Evolutionary conservation across 2,113 vertebrate species (phyloP), one percentile per base, ranked within the genome.

Genomic region (Synchiropus splendidus): DNA sequence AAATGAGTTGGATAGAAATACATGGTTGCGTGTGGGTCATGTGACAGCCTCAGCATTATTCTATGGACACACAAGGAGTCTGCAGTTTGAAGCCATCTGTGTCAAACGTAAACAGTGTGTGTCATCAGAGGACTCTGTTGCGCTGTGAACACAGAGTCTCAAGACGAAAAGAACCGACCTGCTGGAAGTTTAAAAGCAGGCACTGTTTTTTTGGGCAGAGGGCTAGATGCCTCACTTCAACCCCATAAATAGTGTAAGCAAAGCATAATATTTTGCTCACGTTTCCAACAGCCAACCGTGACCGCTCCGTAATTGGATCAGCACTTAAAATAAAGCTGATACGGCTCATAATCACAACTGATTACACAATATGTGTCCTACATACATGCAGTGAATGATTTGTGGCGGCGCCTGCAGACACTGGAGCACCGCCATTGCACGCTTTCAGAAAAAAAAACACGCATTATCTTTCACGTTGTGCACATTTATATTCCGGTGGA

Each of bases 381-480:
- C 59, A 33, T 12, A 13, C 21, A 27, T 27, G 21, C 5, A 27
- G 42, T 42, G 34, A 48, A 18, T 16, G 39, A 44, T 40, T 16
- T 6, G 10, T n/a, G 27, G 18, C 21, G 21, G 21, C 21, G 21
- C 21, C 21, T 27, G 21, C 21, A 42, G 44, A 43, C 18, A 21
- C 6, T 39, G 35, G 12, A 16, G 34, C 38, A 35, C 27, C 17
- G n/a, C 21, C 21, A 27, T 27, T 27, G 21, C 21, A 27, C 21
- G 21, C 21, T 27, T 27, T 4, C 8, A 27, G 21, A 27, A 27
- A 27, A 27, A 27, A 27, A 27, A 16, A 31, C 35, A 39, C n/a
- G n/a, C 39, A 15, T 35, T 35, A 36, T 50, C 45, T 57, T 53
- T 62, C 34, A 43, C 31, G 34, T 18, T 63, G 32, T 37, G 31